Percentiles rank a stretch among this genome's conserved stretches.
phyloP scores from a whole-genome alignment of 2,797 vertebrate species.

The Tenualosa thibaudeaui region DNA sequence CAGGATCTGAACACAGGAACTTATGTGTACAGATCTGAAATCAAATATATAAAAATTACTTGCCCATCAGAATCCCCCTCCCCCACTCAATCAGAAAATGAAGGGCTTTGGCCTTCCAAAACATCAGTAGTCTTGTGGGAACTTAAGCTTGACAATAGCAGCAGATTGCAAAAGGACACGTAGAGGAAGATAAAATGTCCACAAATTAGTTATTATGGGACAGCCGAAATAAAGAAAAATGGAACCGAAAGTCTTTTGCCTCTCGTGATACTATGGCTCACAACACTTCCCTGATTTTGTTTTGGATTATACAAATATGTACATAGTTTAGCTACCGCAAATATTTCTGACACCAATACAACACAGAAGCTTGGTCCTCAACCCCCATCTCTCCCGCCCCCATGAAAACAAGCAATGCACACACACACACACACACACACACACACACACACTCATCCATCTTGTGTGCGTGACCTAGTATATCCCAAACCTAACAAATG shows the following conservation, averaged over 20 bases:
- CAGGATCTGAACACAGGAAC: too few species aligned
- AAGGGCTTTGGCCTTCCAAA: too few species aligned
- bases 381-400: background rate
- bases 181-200: background rate
- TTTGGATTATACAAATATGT: background rate
- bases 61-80: background rate
- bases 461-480: conserved; percentile 65
- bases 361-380: background rate
- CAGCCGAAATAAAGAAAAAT: background rate
- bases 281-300: background rate
- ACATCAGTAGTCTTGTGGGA: background rate
- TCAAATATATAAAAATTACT: background rate
- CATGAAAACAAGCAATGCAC: background rate
- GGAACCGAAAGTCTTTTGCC: too few species aligned
- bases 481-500: conserved; percentile 70
- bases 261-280: background rate
- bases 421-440: background rate
- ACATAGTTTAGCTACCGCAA: background rate
- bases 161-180: background rate
- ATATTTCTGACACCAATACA: background rate
- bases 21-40: background rate
- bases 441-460: conserved; percentile 28
- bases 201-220: background rate
- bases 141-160: background rate
- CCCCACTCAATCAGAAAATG: too few species aligned